Conservation (phyloP, 2,113 vertebrate species). For the Xiphophorus maculatus region DNA sequence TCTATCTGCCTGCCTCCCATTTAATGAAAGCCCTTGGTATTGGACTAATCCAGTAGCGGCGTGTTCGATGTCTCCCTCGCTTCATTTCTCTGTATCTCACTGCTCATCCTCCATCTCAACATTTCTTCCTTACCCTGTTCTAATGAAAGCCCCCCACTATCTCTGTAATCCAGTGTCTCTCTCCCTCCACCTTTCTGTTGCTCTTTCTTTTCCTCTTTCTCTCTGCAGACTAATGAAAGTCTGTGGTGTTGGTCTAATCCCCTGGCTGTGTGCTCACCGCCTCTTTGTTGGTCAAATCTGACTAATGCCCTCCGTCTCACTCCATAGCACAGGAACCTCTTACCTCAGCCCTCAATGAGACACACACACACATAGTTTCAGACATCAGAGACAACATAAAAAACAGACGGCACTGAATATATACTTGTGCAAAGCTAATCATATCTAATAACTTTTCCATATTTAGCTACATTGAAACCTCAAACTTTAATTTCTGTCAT, state of each 20-base stretch:
- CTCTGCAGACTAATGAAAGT: constrained; percentile 72
- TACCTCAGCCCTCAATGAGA: constrained; percentile 51
- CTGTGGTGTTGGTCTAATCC: constrained; percentile 75
- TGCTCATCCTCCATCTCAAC: constrained; percentile 62
- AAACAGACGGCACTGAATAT: background rate
- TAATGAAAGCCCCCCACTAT: constrained; percentile 57
- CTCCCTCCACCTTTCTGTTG: constrained; percentile 56
- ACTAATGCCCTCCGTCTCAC: constrained; percentile 75
- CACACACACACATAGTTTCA: constrained; percentile 24
- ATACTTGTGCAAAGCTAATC: background rate
- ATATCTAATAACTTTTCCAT: background rate
- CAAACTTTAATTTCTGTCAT: background rate
- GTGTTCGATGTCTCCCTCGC: constrained; percentile 46
- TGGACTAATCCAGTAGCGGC: constrained; percentile 53
- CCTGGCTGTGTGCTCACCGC: constrained; percentile 64
- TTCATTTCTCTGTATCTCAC: constrained; percentile 55
- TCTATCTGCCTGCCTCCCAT: constrained; percentile 36
- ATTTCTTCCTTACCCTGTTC: constrained; percentile 45
- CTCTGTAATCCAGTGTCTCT: constrained; percentile 63
- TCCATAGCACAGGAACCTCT: constrained; percentile 61
- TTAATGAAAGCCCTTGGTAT: constrained; percentile 59
- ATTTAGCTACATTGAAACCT: background rate
- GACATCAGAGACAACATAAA: constrained; percentile 6
- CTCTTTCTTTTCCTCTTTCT: constrained; percentile 61
- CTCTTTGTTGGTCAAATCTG: constrained; percentile 78